Percentiles rank a stretch among this genome's conserved stretches.
These are phyloP conservation scores for Myotis vivesi DNA, from an alignment of 2,797 vertebrate species.

Conservation along the genomic window DNA sequence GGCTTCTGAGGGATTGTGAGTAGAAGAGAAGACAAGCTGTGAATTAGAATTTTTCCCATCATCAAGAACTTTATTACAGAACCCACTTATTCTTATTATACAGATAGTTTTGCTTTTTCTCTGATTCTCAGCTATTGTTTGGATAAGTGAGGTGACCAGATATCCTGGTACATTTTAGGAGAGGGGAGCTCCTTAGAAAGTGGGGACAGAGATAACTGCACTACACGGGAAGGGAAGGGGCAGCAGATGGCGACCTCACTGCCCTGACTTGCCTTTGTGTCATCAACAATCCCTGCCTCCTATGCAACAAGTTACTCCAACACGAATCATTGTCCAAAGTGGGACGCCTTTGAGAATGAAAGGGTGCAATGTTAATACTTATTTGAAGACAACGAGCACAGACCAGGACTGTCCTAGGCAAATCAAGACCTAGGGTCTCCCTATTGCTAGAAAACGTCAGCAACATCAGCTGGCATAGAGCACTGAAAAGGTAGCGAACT, in stretches of 20 bases:
- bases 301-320: not conserved
- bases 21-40: conserved; percentile 6
- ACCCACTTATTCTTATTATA: not conserved
- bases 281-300: not conserved
- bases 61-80: not conserved
- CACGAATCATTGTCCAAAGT: not conserved
- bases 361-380: not conserved
- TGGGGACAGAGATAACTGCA: not conserved
- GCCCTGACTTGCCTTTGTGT: not conserved
- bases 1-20: not conserved
- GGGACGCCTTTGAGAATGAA: not conserved
- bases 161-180: not conserved
- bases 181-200: not conserved
- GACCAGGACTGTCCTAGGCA: not conserved
- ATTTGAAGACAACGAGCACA: not conserved
- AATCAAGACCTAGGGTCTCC: not conserved
- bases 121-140: not conserved
- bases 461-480: not conserved
- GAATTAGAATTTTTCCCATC: not conserved
- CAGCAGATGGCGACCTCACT: not conserved
- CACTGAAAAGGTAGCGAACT: not conserved
- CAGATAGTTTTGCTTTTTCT: not conserved
- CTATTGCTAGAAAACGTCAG: not conserved
- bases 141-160: not conserved
- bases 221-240: not conserved